Conservation (phyloP, 2,888 invertebrate species). For the Congeria kusceri region DNA sequence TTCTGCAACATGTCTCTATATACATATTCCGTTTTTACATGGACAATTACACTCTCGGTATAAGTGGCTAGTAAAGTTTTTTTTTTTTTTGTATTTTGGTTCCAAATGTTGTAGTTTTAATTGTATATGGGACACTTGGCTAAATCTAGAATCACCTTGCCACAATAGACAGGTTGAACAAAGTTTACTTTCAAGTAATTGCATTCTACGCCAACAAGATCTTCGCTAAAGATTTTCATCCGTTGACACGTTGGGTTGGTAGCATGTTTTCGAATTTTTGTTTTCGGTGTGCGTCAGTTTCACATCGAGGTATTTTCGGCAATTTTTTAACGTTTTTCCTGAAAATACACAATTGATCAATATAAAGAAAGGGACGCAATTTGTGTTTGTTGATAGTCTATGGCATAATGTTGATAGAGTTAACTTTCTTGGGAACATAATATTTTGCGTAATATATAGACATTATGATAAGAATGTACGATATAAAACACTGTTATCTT, state of each 20-base stretch:
- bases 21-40: constrained; percentile 38
- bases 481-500: no score
- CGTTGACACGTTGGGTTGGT: constrained; percentile 31
- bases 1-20: constrained; percentile 46
- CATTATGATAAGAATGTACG: no score
- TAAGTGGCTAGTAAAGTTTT: constrained; percentile 47
- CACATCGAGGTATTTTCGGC: no score
- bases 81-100: constrained; percentile 22
- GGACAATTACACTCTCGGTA: constrained; percentile 45
- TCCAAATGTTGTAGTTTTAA: constrained; percentile 68
- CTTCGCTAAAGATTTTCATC: constrained; percentile 31
- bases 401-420: no score
- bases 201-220: constrained; percentile 27
- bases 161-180: constrained; percentile 30
- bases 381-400: no score
- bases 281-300: constrained; percentile 25
- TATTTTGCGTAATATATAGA: background rate
- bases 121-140: no score
- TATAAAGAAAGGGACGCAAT: no score
- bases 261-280: background rate
- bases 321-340: no score
- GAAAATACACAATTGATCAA: no score
- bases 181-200: constrained; percentile 23
- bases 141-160: constrained; percentile 13
- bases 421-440: no score